These are phyloP conservation scores for Dascyllus trimaculatus DNA, from an alignment of 2,113 vertebrate species.

Conservation along the genomic window DNA sequence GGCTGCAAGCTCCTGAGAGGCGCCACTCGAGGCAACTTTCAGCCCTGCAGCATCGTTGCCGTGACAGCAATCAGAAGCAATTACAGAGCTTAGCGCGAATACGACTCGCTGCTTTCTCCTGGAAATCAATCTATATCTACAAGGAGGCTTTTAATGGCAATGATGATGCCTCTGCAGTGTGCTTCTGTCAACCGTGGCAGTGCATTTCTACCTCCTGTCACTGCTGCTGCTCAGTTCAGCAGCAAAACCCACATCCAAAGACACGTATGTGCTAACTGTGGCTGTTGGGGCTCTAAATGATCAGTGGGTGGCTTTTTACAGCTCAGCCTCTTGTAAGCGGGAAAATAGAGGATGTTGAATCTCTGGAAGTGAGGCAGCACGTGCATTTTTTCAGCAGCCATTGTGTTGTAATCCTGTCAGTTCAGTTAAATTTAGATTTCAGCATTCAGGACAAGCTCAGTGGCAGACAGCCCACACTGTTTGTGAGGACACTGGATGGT, in stretches of 20 bases:
- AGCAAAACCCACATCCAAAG: slow-evolving; percentile 33
- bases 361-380: neutral
- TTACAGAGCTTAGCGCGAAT: slow-evolving; percentile 23
- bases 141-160: neutral
- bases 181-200: neutral
- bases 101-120: slow-evolving; percentile 36
- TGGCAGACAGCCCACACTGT: slow-evolving; percentile 2
- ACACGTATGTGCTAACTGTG: slow-evolving; percentile 47
- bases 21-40: slow-evolving; percentile 16
- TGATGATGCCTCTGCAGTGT: slow-evolving; percentile 38
- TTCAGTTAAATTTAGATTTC: neutral
- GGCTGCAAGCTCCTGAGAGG: slow-evolving; percentile 33
- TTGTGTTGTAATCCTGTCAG: slow-evolving; percentile 8
- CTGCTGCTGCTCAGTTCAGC: slow-evolving; percentile 35
- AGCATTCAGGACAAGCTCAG: neutral
- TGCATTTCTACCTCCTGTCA: slow-evolving; percentile 35
- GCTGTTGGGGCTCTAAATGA: slow-evolving; percentile 39
- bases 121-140: slow-evolving; percentile 22
- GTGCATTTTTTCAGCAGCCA: slow-evolving; percentile 13
- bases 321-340: neutral
- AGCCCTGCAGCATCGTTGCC: slow-evolving; percentile 1
- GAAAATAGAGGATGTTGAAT: slow-evolving; percentile 4
- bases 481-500: slow-evolving; percentile 3
- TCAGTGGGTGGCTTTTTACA: slow-evolving; percentile 13
- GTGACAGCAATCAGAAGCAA: slow-evolving; percentile 26